Evolutionary conservation across 2,113 vertebrate species (phyloP), one percentile per base, ranked within the genome.

Genomic region (Murina feae): DNA sequence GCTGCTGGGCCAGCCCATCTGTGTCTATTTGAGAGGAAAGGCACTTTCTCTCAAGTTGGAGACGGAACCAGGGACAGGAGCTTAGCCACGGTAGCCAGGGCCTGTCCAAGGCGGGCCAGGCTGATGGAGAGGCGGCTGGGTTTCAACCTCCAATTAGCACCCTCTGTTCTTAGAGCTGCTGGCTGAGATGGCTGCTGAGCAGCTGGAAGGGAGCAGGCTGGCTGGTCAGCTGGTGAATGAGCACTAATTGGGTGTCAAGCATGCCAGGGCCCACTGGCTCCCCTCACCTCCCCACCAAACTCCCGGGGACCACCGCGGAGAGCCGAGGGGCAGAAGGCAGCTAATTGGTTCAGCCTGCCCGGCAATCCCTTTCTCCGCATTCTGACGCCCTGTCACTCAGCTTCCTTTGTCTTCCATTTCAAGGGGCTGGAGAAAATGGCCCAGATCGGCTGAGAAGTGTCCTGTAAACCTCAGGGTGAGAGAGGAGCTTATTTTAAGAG

Each of bases 181-280:
- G 11, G 55, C 58, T 11, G 13, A 51, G 35, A 39, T 1, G 42
- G 89, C 87, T 25, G 53, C 58, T 17, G 63, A 96, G 84, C 84
- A 89, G 94, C 91, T 82, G 90, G 58, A 83, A 72, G 76, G 76
- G 90, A 93, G 60, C 81, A 30, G 87, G 68, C 93, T 8, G 58
- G 90, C 93, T 0, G 25, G 94, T 95, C 93, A 88, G 90, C 95
- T 97, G 96, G 68, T 3, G 82, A 97, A 82, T 66, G 92, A 87
- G 86, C 63, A 76, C 95, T 97, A 95, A 95, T 86, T 97, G 95
- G 95, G 85, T 96, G 93, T 96, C 95, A 96, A 86, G 91, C 49
- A 78, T 0, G 1, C 87, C 66, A 55, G 72, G 81, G 81, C 81
- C 84, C 84, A 74, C 79, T 1, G 2, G 91, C 63, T 90, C 63